These are phyloP conservation scores for Acyrthosiphon pisum DNA, from an alignment of 1,140 invertebrate species.

Conservation along the genomic window DNA sequence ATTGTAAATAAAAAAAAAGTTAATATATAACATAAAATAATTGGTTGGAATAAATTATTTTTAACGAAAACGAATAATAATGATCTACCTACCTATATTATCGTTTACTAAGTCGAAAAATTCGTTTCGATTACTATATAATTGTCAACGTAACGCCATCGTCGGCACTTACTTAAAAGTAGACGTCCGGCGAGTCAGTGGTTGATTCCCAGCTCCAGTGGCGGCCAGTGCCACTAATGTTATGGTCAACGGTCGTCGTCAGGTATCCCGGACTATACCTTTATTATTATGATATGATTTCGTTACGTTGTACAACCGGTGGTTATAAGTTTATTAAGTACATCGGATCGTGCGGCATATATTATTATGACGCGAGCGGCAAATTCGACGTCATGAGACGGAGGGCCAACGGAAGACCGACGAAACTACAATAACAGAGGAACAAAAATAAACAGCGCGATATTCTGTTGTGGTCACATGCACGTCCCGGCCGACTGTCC, in stretches of 20 bases:
- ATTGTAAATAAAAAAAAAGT: background rate
- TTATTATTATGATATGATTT: background rate
- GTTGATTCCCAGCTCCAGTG: background rate
- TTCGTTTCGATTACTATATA: background rate
- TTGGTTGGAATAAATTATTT: background rate
- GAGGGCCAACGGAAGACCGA: background rate
- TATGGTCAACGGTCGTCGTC: background rate
- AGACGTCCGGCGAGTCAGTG: background rate
- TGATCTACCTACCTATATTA: background rate
- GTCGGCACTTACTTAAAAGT: background rate
- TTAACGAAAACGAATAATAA: background rate
- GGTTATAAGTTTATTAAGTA: background rate
- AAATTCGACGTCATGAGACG: background rate
- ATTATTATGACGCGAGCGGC: no score
- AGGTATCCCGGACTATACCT: background rate
- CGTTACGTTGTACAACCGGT: background rate
- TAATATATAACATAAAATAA: background rate
- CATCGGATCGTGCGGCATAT: background rate
- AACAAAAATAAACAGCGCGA: background rate
- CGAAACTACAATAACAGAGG: background rate
- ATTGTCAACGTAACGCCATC: background rate
- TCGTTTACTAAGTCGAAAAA: background rate
- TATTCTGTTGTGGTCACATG: background rate
- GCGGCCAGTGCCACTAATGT: no score
- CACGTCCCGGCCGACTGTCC: background rate